Percentiles rank a stretch among this genome's conserved stretches.
phyloP scores from a whole-genome alignment of 2,888 invertebrate genomes.

The Pristionchus maxplancki region DNA sequence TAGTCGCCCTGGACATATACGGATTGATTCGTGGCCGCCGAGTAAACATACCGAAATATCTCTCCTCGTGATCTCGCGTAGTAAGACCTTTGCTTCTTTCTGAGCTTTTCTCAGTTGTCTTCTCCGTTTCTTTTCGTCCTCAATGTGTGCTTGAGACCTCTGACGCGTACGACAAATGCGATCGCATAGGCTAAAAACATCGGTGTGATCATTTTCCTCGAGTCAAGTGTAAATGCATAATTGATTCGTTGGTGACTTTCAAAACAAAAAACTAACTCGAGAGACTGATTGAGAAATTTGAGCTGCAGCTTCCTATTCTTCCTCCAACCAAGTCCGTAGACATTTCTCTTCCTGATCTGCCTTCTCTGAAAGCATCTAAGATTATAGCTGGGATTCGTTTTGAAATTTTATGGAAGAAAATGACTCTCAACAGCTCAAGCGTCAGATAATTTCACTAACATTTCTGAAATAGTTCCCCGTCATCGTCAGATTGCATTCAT shows the following conservation, averaged over 20 bases:
- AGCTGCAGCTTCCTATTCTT: conserved; percentile 13
- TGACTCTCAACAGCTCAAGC: too few relatives aligned
- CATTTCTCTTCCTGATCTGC: background rate
- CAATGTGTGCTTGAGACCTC: background rate
- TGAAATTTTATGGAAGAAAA: background rate
- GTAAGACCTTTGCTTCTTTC: conserved; percentile 1
- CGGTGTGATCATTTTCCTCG: too few relatives aligned
- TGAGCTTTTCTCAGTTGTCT: background rate
- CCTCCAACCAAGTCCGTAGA: conserved; percentile 34
- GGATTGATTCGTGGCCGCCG: background rate
- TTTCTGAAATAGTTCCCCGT: background rate
- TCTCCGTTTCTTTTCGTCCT: background rate
- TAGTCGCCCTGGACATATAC: conserved; percentile 26
- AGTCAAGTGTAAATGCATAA: background rate
- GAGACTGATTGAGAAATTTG: background rate
- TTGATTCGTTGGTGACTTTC: background rate
- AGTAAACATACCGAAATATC: background rate
- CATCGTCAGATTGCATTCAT: background rate
- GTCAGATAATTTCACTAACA: too few relatives aligned
- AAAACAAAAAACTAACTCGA: background rate
- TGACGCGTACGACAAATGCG: background rate
- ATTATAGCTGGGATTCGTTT: background rate
- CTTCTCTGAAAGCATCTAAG: background rate
- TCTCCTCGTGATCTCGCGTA: conserved; percentile 38
- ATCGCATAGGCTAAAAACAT: conserved; percentile 35